Evolutionary conservation across 2,888 invertebrate species (phyloP), one percentile per base, ranked within the genome.

Genomic region (Parnassius orleans): DNA sequence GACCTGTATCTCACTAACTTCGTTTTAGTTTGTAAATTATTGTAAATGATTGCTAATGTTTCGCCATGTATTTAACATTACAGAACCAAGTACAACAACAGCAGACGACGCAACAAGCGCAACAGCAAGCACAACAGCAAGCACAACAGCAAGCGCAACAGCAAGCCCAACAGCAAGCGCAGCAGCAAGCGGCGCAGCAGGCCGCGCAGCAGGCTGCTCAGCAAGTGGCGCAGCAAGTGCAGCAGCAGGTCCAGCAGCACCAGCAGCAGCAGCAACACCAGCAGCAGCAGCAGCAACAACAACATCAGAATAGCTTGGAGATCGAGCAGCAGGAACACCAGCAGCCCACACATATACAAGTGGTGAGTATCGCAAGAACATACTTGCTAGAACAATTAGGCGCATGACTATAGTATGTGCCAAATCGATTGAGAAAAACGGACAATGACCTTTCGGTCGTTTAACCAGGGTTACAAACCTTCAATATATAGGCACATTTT

Each of bases 331-430:
- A 89, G 62, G 89, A 92, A 2, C 92, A 87, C 57, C 87, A 89
- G 56, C 90, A 92, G 65, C 89, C 92, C 57, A 82, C 93, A 72
- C 85, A 90, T 66, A 90, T 91, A 83, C 90, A 91, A 88, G 88
- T 90, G 72, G 90, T 90, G 55, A 84, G 81, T 78, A n/a, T 14
- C 5, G 7, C 33, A 24, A 24, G 33, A 33, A 33, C 33, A 33
- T 33, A 19, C 19, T 19, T 19, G n/a, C n/a, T n/a, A n/a, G n/a
- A n/a, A n/a, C n/a, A n/a, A n/a, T n/a, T 19, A 19, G 19, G 19
- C 19, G 19, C 19, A 19, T 19, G 19, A 19, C 19, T 19, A n/a
- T n/a, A n/a, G n/a, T n/a, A n/a, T n/a, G n/a, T n/a, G n/a, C n/a
- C n/a, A n/a, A n/a, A n/a, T n/a, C n/a, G n/a, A n/a, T n/a, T n/a